Base-by-base conservation (phyloP, 1,140 invertebrate species). In the Matsumurasca onukii region DNA sequence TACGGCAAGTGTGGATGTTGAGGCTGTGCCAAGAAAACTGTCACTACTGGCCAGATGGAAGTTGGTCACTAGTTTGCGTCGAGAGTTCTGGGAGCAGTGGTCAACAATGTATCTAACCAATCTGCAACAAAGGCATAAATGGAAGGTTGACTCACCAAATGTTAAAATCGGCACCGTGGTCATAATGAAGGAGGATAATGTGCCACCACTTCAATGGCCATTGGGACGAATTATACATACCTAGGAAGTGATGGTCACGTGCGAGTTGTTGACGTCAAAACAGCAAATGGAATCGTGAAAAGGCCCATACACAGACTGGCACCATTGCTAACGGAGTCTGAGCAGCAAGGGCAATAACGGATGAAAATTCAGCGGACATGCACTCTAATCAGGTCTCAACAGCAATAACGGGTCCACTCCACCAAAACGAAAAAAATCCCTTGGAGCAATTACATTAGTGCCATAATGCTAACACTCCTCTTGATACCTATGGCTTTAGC, bases 111-210 rank as follows among this genome's bases (percentile, higher is more conserved):
- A 51, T 22, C 3, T 77, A 76, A 55, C 3, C 1, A 62, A 74
- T 29, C 66, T 78, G 1, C 77, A 78, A 63, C 49, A 70, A 12
- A 65, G 76, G 5, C 52, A 49, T 0, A 79, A 79, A 67, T 79
- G 78, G 78, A 65, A 66, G 9, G 66, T 17, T 1, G 13, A 45
- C 9, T 17, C 9, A 17, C 5, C 27, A 0, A 63, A 70, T 17
- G 52, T 80, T 1, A 51, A 72, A 48, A 29, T 68, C 24, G 78
- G 75, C 24, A 68, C 68, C n/a, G 20, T 81, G 9, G 79, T 81
- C 1, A 12, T 80, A 0, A 34, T 81, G 0, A 77, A 78, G 52
- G 76, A 79, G 17, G 77, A 78, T 48, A n/a, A n/a, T n/a, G 1
- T 69, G n/a, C 75, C 76, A 9, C 75, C 77, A 1, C 59, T 69